Percentiles rank a stretch among this genome's conserved stretches.
Conservation (phyloP, 2,113 vertebrate species). For the Silurus asotus region DNA sequence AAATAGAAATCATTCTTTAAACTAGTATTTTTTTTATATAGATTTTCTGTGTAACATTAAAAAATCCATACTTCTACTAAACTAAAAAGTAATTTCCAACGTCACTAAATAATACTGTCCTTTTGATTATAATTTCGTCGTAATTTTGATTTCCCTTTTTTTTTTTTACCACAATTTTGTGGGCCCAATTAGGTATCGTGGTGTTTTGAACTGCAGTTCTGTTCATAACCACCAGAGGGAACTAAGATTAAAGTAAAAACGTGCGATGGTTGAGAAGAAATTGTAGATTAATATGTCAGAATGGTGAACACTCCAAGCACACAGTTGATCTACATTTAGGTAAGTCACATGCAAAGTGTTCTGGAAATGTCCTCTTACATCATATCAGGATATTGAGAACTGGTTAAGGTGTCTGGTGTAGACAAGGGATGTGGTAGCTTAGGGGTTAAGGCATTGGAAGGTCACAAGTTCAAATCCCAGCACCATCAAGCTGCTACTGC, state of each 20-base stretch:
- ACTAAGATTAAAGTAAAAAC: not conserved
- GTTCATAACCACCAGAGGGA: slow-evolving; percentile 32
- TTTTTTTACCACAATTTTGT: not conserved
- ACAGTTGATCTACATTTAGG: not conserved
- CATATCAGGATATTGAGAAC: not conserved
- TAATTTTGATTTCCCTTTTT: not conserved
- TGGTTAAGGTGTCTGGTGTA: not conserved
- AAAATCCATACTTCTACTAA: too few relatives aligned
- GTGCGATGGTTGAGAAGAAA: not conserved
- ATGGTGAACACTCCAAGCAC: not conserved
- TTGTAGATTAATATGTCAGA: not conserved
- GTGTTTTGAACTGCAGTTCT: not conserved
- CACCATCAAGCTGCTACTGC: too few relatives aligned
- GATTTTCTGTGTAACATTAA: too few relatives aligned
- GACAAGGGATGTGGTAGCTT: too few relatives aligned
- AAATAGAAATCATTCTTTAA: not conserved
- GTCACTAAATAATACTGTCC: too few relatives aligned
- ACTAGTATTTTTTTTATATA: not conserved
- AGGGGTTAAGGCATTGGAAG: too few relatives aligned
- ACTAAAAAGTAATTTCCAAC: too few relatives aligned
- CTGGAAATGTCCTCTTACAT: not conserved
- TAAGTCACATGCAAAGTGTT: too few relatives aligned
- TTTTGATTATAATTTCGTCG: too few relatives aligned
- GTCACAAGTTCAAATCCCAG: too few relatives aligned
- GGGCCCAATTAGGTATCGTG: not conserved